Percentiles rank a stretch among this genome's conserved stretches.
Conservation (phyloP, 2,113 vertebrate genomes). For the Varanus komodoensis region DNA sequence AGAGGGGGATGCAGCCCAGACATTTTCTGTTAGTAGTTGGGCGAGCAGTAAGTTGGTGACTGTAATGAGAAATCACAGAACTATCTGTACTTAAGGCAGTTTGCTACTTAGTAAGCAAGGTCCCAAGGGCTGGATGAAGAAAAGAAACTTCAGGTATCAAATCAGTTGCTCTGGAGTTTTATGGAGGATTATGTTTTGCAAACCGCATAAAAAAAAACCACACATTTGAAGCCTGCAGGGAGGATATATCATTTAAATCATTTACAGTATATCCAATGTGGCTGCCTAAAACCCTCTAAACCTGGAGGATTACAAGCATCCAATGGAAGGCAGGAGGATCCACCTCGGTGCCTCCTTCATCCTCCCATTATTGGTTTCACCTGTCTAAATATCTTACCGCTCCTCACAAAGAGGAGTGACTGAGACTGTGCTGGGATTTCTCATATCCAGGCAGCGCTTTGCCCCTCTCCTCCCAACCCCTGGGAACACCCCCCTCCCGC, state of each 20-base stretch:
- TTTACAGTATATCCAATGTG: too few relatives aligned
- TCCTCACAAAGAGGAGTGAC: too few relatives aligned
- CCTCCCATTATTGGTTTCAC: too few relatives aligned
- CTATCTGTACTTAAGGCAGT: neutral
- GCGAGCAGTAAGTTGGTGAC: neutral
- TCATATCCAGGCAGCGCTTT: too few relatives aligned
- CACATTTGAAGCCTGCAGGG: rapidly evolving
- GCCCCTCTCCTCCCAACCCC: too few relatives aligned
- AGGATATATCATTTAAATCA: neutral
- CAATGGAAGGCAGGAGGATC: too few relatives aligned
- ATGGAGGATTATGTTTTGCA: neutral
- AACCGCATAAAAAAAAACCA: neutral
- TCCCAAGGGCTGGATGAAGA: neutral
- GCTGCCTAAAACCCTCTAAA: neutral
- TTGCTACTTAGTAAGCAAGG: neutral
- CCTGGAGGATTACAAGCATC: too few relatives aligned
- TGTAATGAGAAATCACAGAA: neutral
- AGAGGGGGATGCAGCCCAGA: neutral
- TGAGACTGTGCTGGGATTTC: too few relatives aligned
- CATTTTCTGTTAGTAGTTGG: neutral
- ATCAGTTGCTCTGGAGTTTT: neutral
- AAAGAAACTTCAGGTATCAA: neutral
- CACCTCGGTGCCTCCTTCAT: too few relatives aligned
- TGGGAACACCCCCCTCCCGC: too few relatives aligned
- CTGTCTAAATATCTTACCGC: too few relatives aligned